These are phyloP conservation scores for Phoenoteleia sp. DNA, from an alignment of 2,888 invertebrate species.

Conservation along the genomic window DNA sequence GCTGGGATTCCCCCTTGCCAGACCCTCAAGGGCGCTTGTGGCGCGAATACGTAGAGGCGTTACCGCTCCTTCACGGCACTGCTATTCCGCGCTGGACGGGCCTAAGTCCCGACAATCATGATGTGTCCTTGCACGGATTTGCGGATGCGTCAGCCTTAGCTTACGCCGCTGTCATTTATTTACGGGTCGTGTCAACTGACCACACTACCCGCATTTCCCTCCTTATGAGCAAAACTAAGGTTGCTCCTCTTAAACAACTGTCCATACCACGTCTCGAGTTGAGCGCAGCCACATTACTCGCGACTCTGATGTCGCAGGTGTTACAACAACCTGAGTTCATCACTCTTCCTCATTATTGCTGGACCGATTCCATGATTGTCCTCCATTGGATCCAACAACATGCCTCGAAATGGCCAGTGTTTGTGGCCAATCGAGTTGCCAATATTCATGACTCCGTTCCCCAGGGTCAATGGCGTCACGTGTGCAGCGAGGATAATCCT, in stretches of 20 bases:
- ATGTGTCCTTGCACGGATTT: background rate
- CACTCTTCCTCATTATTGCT: background rate
- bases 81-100: background rate
- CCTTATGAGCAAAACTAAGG: background rate
- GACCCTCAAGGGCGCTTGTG: too few relatives aligned
- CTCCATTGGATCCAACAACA: background rate
- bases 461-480: background rate
- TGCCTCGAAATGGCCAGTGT: background rate
- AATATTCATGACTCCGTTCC: background rate
- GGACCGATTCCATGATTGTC: background rate
- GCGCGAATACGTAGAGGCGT: too few relatives aligned
- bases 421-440: background rate
- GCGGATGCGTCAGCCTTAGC: background rate
- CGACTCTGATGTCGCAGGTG: background rate
- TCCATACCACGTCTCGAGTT: background rate
- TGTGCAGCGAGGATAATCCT: background rate
- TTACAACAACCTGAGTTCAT: too few relatives aligned
- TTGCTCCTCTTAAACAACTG: background rate
- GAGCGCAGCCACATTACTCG: background rate
- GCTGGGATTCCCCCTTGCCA: background rate
- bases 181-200: background rate
- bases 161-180: background rate
- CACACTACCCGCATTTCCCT: too few relatives aligned
- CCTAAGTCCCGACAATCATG: too few relatives aligned
- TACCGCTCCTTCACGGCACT: background rate